These are phyloP conservation scores for Temnothorax longispinosus DNA, from an alignment of 1,140 invertebrate species.

Conservation along the genomic window DNA sequence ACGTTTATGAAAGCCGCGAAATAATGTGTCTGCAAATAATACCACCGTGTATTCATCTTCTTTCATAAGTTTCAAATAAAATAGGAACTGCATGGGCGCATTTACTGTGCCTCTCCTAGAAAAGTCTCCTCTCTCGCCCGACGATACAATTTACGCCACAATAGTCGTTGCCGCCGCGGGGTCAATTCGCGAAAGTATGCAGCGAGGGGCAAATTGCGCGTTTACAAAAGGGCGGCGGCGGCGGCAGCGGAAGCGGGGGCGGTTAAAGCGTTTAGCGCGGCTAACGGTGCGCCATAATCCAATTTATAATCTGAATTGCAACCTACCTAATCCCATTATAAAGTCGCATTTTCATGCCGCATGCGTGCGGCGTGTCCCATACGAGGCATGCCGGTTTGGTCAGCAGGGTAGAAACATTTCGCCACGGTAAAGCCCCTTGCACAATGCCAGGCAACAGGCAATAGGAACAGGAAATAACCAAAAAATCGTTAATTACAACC, in stretches of 20 bases:
- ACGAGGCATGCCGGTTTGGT: neutral
- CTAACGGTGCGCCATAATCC: conserved; percentile 71
- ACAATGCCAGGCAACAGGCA: too few relatives aligned
- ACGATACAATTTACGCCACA: conserved; percentile 32
- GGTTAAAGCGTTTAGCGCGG: conserved; percentile 48
- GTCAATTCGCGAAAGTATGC: conserved; percentile 59
- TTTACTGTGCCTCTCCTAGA: neutral
- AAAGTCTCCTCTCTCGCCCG: neutral
- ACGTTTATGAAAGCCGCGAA: neutral
- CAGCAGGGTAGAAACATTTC: conserved; percentile 27
- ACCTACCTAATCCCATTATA: conserved; percentile 78
- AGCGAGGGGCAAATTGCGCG: conserved; percentile 56
- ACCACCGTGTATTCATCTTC: neutral
- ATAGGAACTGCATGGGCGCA: neutral
- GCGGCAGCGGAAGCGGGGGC: neutral
- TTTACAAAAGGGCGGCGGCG: conserved; percentile 48
- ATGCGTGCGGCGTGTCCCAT: conserved; percentile 47
- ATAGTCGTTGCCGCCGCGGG: neutral
- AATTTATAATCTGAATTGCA: conserved; percentile 78
- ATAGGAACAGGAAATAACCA: too few relatives aligned
- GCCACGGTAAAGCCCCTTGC: too few relatives aligned
- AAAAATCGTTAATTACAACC: too few relatives aligned
- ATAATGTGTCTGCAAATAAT: neutral
- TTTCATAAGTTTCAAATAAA: conserved; percentile 8
- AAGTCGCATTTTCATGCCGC: conserved; percentile 75